These are phyloP conservation scores for Oncorhynchus tshawytscha DNA, from an alignment of 2,113 vertebrate genomes.

Conservation along the genomic window DNA sequence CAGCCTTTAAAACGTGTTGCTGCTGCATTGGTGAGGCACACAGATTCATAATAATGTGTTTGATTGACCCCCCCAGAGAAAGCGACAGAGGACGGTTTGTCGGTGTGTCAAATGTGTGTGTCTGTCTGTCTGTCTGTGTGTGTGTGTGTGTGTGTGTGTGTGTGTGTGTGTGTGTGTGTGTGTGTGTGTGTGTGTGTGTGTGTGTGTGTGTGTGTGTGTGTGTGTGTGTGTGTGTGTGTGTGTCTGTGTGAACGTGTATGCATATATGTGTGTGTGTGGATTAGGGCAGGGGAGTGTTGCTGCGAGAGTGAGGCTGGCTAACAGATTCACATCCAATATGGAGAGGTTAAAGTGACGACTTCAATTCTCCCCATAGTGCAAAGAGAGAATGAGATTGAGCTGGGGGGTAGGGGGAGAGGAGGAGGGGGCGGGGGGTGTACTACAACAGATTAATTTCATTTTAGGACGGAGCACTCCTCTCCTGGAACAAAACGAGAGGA, in stretches of 20 bases:
- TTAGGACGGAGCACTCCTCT: conserved; percentile 54
- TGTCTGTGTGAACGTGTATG: too few species aligned
- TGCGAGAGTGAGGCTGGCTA: conserved; percentile 52
- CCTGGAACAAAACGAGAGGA: conserved; percentile 36
- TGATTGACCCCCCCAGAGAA: conserved; percentile 53
- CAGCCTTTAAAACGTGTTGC: conserved; percentile 44
- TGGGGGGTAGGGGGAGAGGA: conserved; percentile 6
- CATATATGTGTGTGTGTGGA: conserved; percentile 37
- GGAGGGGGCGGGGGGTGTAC: conserved; percentile 46
- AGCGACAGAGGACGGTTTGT: conserved; percentile 50
- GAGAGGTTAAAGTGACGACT: conserved; percentile 67
- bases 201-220: too few species aligned
- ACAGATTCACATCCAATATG: conserved; percentile 69
- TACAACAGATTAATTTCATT: conserved; percentile 74
- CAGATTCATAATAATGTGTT: conserved; percentile 49
- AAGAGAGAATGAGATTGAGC: conserved; percentile 62
- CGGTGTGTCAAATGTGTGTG: conserved; percentile 10
- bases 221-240: too few species aligned
- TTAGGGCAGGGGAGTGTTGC: conserved; percentile 21
- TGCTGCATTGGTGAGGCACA: conserved; percentile 39
- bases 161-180: background rate
- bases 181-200: conserved; percentile 38
- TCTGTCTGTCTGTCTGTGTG: too few species aligned
- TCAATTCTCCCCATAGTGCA: conserved; percentile 58
- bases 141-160: conserved; percentile 32